These are phyloP conservation scores for Pluvialis apricaria DNA, from an alignment of 2,113 vertebrate genomes.

Conservation along the genomic window DNA sequence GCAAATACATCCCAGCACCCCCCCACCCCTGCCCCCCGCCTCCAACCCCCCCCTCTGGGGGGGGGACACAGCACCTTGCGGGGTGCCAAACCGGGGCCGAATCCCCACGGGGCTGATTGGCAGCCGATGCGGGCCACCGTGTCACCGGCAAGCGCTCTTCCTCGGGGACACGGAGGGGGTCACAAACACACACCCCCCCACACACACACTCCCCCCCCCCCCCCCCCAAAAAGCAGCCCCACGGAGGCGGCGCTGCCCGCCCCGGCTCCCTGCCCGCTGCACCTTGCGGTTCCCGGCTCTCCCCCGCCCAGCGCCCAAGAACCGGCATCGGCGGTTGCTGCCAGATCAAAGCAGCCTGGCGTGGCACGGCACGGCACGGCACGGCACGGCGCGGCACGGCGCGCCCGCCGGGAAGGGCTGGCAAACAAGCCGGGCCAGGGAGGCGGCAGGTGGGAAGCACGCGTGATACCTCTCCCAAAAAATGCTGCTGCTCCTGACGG, in stretches of 20 bases:
- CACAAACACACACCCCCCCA: neutral
- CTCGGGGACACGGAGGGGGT: neutral
- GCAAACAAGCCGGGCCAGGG: slow-evolving; percentile 8
- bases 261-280: neutral
- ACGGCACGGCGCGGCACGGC: neutral
- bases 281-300: neutral
- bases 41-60: no score
- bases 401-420: slow-evolving; percentile 14
- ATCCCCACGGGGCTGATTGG: neutral
- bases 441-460: neutral
- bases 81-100: neutral
- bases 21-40: neutral
- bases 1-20: neutral
- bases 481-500: slow-evolving; percentile 52
- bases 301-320: neutral
- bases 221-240: neutral
- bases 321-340: neutral
- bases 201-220: neutral
- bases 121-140: fast-evolving
- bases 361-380: neutral
- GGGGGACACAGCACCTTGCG: neutral
- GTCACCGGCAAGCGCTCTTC: neutral
- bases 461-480: slow-evolving; percentile 42
- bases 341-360: slow-evolving; percentile 26
- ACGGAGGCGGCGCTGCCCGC: neutral